Base-by-base conservation (phyloP, 1,140 invertebrate genomes). In the Carposina sasakii region DNA sequence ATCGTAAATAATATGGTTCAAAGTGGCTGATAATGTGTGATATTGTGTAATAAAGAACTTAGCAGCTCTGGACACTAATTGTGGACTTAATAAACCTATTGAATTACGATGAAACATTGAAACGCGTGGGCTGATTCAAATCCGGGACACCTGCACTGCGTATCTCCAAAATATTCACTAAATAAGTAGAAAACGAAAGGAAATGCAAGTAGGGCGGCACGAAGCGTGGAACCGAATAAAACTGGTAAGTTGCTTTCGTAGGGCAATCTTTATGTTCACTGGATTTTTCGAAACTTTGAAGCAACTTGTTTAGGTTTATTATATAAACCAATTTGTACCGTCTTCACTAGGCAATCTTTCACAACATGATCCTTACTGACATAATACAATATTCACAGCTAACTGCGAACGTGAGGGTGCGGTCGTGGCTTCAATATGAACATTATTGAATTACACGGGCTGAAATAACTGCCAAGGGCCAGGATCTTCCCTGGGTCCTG, bases 41-140 rank as follows among this genome's bases (percentile, higher is more conserved):
- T 28, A 12, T 6, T 6, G 12, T 28, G 24, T 6, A 28, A 28
- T 28, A 12, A 6, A 28, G 6, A 28, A 28, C 24, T 5, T 12
- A 28, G 12, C 24, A 28, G 12, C 6, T 6, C 19, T 2, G 15
- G 3, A 26, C 30, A 47, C 6, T 21, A 30, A 23, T 45, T 24
- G 6, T n/a, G 46, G 28, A 46, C 37, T 28, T 16, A 34, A 34
- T 43, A 13, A 26, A 45, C 9, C 36, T 34, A 37, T 39, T 52
- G 40, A 37, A 39, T 49, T n/a, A n/a, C n/a, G n/a, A n/a, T n/a
- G n/a, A 26, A 51, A 48, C 24, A 49, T 48, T 53, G 47, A 58
- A 50, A 50, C 41, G 16, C 39, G 47, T 49, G 47, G 47, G 47
- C 47, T 49, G 47, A 41, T 41, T 16, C 9, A 42, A 28, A 22